phyloP scores from a whole-genome alignment of 2,888 invertebrate genomes.

The Temnothorax rugatulus region DNA sequence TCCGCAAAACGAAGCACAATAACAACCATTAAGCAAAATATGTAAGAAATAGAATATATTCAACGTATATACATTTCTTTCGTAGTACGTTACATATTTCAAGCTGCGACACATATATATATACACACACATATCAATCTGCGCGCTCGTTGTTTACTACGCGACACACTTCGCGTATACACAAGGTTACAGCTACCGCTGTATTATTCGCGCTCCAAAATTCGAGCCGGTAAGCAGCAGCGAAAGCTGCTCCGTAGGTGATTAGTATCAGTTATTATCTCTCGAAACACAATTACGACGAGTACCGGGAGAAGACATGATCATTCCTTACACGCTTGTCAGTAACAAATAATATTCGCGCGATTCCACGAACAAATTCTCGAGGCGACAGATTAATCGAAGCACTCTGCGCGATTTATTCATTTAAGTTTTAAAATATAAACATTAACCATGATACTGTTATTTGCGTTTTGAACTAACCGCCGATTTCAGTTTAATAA shows the following conservation, averaged over 20 bases:
- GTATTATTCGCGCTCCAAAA: neutral
- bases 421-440: neutral
- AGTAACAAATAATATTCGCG: neutral
- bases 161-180: neutral
- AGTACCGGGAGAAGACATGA: neutral
- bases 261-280: neutral
- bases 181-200: neutral
- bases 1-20: no score
- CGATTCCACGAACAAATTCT: neutral
- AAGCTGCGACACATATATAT: neutral
- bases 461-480: neutral
- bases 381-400: neutral
- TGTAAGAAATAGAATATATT: neutral
- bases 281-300: neutral
- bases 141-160: no score
- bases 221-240: neutral
- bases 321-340: neutral
- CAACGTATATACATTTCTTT: neutral
- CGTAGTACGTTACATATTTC: neutral
- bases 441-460: neutral
- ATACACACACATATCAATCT: no score
- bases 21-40: neutral
- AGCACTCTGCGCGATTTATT: neutral
- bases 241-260: neutral
- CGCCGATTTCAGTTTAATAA: neutral